Percentiles rank a stretch among this genome's conserved stretches.
phyloP scores from a whole-genome alignment of 2,113 vertebrate species.

The Brachirus orientalis region DNA sequence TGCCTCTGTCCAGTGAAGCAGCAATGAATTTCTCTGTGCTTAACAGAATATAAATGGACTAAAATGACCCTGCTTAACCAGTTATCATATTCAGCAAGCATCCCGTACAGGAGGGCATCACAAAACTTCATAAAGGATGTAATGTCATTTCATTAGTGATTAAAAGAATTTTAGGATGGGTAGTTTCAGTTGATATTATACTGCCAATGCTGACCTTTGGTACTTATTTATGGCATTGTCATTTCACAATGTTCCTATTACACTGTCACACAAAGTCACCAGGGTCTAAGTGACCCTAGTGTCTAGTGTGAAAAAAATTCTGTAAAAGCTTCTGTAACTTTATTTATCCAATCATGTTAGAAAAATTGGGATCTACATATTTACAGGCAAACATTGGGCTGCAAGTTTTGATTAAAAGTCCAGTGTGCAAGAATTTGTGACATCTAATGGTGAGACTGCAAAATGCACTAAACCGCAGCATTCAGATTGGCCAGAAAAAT shows the following conservation, averaged over 20 bases:
- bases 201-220: slow-evolving; percentile 15
- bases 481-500: no score
- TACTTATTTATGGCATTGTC: neutral
- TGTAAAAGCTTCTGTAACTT: no score
- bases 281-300: no score
- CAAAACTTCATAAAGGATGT: slow-evolving; percentile 30
- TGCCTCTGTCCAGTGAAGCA: slow-evolving; percentile 62
- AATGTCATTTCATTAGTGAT: slow-evolving; percentile 40
- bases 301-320: no score
- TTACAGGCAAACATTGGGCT: no score
- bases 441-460: no score
- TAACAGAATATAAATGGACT: slow-evolving; percentile 70
- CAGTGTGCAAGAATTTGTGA: no score
- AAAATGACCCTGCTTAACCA: slow-evolving; percentile 72
- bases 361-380: no score
- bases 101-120: slow-evolving; percentile 33
- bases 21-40: slow-evolving; percentile 65
- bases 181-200: slow-evolving; percentile 33
- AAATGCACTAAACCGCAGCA: no score
- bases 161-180: slow-evolving; percentile 18
- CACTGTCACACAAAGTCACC: neutral
- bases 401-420: no score
- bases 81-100: slow-evolving; percentile 65
- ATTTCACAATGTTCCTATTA: neutral
- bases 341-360: no score